Conservation (phyloP, 2,113 vertebrate species). For the Delphinus delphis region DNA sequence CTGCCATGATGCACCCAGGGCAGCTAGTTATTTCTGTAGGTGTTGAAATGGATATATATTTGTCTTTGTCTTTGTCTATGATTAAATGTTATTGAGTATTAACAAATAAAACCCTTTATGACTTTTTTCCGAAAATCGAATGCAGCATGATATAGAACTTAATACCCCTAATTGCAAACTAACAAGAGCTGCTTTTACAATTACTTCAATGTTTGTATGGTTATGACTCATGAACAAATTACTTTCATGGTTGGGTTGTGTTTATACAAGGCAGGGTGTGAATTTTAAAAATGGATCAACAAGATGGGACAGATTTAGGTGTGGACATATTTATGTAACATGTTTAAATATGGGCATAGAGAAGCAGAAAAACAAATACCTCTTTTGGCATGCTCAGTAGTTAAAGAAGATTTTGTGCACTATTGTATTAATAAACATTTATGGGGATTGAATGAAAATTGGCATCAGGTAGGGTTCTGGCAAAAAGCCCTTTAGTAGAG, state of each 20-base stretch:
- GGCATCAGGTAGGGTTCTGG: slow-evolving; percentile 69
- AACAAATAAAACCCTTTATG: slow-evolving; percentile 51
- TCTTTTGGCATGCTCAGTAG: slow-evolving; percentile 43
- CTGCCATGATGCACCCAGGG: neutral
- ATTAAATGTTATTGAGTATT: slow-evolving; percentile 56
- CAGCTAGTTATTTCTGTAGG: slow-evolving; percentile 57
- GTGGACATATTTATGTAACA: slow-evolving; percentile 81
- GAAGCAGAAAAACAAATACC: slow-evolving; percentile 58
- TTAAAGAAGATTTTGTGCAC: slow-evolving; percentile 65
- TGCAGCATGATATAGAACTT: slow-evolving; percentile 71
- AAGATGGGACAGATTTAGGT: slow-evolving; percentile 84
- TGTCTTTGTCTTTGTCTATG: slow-evolving; percentile 57
- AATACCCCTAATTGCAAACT: slow-evolving; percentile 72
- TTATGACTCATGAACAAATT: slow-evolving; percentile 83
- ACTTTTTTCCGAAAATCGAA: slow-evolving; percentile 60
- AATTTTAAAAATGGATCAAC: slow-evolving; percentile 84
- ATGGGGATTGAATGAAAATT: slow-evolving; percentile 64
- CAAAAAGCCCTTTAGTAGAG: slow-evolving; percentile 44
- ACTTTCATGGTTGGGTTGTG: slow-evolving; percentile 77
- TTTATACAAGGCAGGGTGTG: slow-evolving; percentile 81
- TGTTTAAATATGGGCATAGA: slow-evolving; percentile 74
- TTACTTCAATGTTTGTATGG: slow-evolving; percentile 78
- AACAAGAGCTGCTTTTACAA: slow-evolving; percentile 74
- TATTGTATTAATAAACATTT: slow-evolving; percentile 71
- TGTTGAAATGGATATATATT: slow-evolving; percentile 55